phyloP scores from a whole-genome alignment of 2,797 vertebrate species.

The Borostomias antarcticus region DNA sequence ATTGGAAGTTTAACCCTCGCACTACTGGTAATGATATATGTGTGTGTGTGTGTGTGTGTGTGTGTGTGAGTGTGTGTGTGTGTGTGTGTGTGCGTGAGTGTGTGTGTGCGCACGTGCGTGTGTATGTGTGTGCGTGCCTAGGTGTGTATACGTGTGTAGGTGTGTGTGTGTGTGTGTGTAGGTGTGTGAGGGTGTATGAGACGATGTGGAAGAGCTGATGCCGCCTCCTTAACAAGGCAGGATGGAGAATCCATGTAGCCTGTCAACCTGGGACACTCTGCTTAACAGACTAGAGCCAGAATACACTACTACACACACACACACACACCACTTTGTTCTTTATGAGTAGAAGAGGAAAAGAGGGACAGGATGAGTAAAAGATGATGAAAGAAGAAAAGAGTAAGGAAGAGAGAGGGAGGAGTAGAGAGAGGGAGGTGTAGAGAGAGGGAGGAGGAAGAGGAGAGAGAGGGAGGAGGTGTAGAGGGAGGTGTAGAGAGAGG shows the following conservation, averaged over 20 bases:
- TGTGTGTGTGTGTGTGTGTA: constrained; percentile 7
- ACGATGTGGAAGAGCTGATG: constrained; percentile 19
- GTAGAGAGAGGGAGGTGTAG: no score
- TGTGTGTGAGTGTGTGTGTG: constrained; percentile 6
- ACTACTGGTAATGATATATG: background rate
- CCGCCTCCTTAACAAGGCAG: constrained; percentile 55
- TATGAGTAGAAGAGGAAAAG: no score
- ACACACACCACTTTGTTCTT: no score
- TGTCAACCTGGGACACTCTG: constrained; percentile 54
- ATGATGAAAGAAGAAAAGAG: no score
- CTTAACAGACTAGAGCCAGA: background rate
- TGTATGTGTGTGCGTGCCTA: no score
- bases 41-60: constrained; percentile 4
- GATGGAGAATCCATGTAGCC: constrained; percentile 70
- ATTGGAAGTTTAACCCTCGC: constrained; percentile 38
- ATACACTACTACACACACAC: background rate
- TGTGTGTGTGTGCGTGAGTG: constrained; percentile 10
- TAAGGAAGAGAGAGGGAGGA: no score
- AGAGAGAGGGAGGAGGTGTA: no score
- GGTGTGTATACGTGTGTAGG: background rate
- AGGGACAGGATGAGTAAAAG: no score
- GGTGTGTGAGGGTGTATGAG: background rate
- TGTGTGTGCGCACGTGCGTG: background rate
- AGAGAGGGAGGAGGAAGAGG: no score
- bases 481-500: no score